Evolutionary conservation across 1,140 invertebrate species (phyloP), one percentile per base, ranked within the genome.

Genomic region (Anadara kagoshimensis): DNA sequence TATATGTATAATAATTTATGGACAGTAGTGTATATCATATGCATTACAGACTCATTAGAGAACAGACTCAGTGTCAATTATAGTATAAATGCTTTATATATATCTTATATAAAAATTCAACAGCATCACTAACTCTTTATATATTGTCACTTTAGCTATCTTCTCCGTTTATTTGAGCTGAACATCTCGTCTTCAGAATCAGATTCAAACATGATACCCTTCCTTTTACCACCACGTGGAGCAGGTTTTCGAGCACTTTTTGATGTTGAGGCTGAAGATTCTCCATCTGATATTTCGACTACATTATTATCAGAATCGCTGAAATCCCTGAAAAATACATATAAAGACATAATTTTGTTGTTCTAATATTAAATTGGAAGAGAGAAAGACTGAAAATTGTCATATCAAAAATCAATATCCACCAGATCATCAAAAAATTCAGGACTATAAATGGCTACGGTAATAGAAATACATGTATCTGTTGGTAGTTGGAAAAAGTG

Each of bases 111-210:
- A 36, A 36, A 36, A 36, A 36, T 36, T 3, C 29, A 36, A 36
- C 29, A 36, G 29, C n/a, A n/a, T 36, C 29, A 36, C 29, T 36
- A 36, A 36, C 29, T 3, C 7, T 36, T 36, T 36, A 3, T 3
- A 7, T 7, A 36, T 36, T 36, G 29, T 36, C 29, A 36, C 29
- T 36, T n/a, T 7, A 36, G 2, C 29, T 36, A 36, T 36, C 29
- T 36, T 36, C 29, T 36, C 7, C 29, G 29, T 36, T 36, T 36
- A 36, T 36, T 36, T 36, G 29, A 36, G 7, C 29, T 7, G 7
- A 36, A 36, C 29, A 76, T 56, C 51, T 82, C 81, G 14, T 82
- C 80, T 69, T 82, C 81, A 45, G 63, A 65, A 51, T 76, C 78
- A 5, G 75, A 76, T 41, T 74, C 75, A 59, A 76, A 82, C 18